Evolutionary conservation across 2,888 invertebrate species (phyloP), one percentile per base, ranked within the genome.

Genomic region (Heteromyza rotundicornis): DNA sequence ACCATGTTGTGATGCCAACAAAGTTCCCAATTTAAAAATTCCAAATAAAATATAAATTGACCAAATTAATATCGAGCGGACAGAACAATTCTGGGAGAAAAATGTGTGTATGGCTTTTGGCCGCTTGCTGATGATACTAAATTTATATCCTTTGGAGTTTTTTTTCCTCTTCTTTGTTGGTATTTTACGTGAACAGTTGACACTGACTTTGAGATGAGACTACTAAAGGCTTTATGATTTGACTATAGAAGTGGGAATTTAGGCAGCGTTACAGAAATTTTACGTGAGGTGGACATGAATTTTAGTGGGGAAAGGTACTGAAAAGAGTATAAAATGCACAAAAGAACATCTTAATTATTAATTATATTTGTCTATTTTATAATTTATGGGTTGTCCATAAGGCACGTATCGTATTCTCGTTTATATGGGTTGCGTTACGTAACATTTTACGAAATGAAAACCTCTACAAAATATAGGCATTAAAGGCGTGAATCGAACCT

Each of bases 41-140:
- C 82, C 82, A 79, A 80, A 79, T 80, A 81, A 81, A 80, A 82
- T 81, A 81, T 81, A 81, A 82, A 82, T 80, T 78, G 82, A 80
- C 79, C 80, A 80, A 81, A 81, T 81, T 81, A 81, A 81, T 81
- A 81, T 80, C 70, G 75, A 70, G n/a, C n/a, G 72, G 74, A 78
- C 77, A 77, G 72, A 74, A 81, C 81, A 81, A 81, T 81, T 80
- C 82, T 81, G 80, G 74, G 80, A 81, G 78, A 81, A 79, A 77
- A 79, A 82, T 81, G 74, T 73, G 74, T 70, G 72, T 73, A 74
- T 75, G 76, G 68, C 20, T 50, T 50, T 50, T 19, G 50, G 3
- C 20, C 19, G 7, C 19, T 23, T 12, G 23, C n/a, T 27, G 5
- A 27, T 27, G 27, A 23, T 32, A 49, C 27, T 51, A 27, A 22